These are phyloP conservation scores for Bovichtus diacanthus DNA, from an alignment of 2,797 vertebrate genomes.

Conservation along the genomic window DNA sequence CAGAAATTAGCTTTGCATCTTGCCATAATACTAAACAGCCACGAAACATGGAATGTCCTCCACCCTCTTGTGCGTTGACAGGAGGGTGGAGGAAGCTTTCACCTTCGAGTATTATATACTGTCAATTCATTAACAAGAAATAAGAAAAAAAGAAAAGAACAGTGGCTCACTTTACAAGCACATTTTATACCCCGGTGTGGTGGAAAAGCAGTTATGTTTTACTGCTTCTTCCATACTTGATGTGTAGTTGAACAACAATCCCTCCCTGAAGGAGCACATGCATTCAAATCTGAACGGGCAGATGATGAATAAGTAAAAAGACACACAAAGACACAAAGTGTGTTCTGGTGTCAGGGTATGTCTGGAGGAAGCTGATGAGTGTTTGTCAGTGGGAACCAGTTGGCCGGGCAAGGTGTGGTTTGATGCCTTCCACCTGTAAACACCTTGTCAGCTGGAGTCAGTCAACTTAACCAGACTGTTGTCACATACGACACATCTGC, in stretches of 20 bases:
- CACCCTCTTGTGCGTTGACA: no score
- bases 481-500: conserved; percentile 32
- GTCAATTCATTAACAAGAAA: conserved; percentile 50
- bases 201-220: conserved; percentile 43
- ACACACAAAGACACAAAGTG: conserved; percentile 10
- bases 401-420: conserved; percentile 57
- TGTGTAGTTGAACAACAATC: conserved; percentile 25
- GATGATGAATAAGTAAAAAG: background rate
- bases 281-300: conserved; percentile 1
- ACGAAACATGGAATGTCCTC: no score
- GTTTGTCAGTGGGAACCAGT: conserved; percentile 67
- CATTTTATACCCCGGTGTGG: conserved; percentile 44
- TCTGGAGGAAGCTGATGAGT: conserved; percentile 30
- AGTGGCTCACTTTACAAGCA: conserved; percentile 47
- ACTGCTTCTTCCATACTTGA: conserved; percentile 21
- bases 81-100: conserved; percentile 12
- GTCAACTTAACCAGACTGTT: conserved; percentile 28
- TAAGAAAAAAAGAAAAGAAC: conserved; percentile 32
- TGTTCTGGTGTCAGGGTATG: conserved; percentile 12
- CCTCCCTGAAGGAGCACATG: conserved; percentile 4
- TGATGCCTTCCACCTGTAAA: conserved; percentile 44
- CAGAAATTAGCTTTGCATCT: no score
- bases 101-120: background rate
- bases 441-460: conserved; percentile 27
- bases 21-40: no score